These are phyloP conservation scores for Thalassophryne amazonica DNA, from an alignment of 2,797 vertebrate species.

Conservation along the genomic window DNA sequence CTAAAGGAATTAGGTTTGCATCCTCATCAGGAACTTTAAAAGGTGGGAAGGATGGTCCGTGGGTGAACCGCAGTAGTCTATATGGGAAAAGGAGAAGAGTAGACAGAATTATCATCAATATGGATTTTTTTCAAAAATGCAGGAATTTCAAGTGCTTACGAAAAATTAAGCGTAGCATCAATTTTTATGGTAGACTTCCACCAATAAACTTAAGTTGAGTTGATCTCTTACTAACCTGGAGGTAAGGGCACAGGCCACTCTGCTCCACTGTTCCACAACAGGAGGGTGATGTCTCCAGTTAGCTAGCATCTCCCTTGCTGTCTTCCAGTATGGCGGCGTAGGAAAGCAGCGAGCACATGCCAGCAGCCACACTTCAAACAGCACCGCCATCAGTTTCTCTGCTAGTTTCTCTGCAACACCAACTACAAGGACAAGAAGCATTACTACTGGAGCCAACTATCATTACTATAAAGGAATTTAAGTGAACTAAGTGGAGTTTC, in stretches of 20 bases:
- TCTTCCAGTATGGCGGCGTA: conserved; percentile 96
- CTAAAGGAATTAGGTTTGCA: conserved; percentile 88
- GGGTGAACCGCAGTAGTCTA: conserved; percentile 90
- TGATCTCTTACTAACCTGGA: conserved; percentile 80
- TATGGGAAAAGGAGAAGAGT: conserved; percentile 4
- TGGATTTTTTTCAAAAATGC: too few relatives aligned
- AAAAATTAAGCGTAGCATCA: too few relatives aligned
- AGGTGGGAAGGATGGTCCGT: conserved; percentile 90
- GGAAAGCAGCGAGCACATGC: conserved; percentile 93
- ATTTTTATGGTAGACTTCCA: too few relatives aligned
- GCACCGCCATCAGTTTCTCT: conserved; percentile 91
- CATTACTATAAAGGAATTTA: neutral
- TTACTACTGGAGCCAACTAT: neutral
- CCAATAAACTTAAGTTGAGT: neutral
- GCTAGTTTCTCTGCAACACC: conserved; percentile 93
- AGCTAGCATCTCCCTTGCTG: conserved; percentile 94
- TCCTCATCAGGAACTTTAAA: conserved; percentile 97
- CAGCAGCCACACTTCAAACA: conserved; percentile 95
- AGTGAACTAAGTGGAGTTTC: neutral
- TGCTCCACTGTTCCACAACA: conserved; percentile 97
- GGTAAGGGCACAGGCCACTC: conserved; percentile 92
- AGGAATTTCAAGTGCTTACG: too few relatives aligned
- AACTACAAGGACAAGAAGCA: conserved; percentile 64
- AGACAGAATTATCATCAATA: neutral
- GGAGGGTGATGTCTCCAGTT: conserved; percentile 97